Percentiles rank a stretch among this genome's conserved stretches.
Evolutionary conservation across 2,797 vertebrate genomes (phyloP).

Genomic region (Pempheris klunzingeri): DNA sequence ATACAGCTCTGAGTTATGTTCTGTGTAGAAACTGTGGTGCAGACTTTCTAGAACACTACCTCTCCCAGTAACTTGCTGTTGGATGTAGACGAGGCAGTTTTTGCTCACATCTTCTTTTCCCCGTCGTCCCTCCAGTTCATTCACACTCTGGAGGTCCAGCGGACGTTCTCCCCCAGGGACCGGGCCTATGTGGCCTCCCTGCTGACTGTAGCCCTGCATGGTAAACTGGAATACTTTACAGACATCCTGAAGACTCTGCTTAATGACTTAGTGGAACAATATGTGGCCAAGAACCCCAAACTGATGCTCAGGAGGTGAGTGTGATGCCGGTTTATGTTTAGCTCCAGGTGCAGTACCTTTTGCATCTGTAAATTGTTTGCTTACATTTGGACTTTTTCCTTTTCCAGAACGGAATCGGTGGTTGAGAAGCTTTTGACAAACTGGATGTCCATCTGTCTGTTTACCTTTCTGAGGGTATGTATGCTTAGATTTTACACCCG

Average conservation of each 20-base stretch:
- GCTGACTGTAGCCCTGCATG: constrained; percentile 94
- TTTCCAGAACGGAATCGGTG: constrained; percentile 93
- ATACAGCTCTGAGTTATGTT: too few relatives aligned
- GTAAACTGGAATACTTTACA: constrained; percentile 98
- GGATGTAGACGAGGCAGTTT: background rate
- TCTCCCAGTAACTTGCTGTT: background rate
- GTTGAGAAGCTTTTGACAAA: constrained; percentile 98
- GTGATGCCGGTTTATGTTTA: too few relatives aligned
- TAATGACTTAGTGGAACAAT: constrained; percentile 95
- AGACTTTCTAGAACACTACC: background rate
- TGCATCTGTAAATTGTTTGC: background rate
- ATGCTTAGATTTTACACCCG: background rate
- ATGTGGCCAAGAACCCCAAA: constrained; percentile 97
- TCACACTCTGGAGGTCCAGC: constrained; percentile 96
- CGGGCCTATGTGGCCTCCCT: constrained; percentile 96
- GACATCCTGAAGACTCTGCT: constrained; percentile 97
- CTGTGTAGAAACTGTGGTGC: background rate
- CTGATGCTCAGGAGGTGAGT: constrained; percentile 95
- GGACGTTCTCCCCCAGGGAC: constrained; percentile 95
- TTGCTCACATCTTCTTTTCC: background rate
- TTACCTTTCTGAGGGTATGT: constrained; percentile 93
- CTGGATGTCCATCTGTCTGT: constrained; percentile 99
- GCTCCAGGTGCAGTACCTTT: accelerated
- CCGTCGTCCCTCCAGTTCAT: constrained; percentile 87
- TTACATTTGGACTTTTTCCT: background rate